Evolutionary conservation across 2,797 vertebrate genomes (phyloP).

Genomic region (Oreonectes daqikongensis): DNA sequence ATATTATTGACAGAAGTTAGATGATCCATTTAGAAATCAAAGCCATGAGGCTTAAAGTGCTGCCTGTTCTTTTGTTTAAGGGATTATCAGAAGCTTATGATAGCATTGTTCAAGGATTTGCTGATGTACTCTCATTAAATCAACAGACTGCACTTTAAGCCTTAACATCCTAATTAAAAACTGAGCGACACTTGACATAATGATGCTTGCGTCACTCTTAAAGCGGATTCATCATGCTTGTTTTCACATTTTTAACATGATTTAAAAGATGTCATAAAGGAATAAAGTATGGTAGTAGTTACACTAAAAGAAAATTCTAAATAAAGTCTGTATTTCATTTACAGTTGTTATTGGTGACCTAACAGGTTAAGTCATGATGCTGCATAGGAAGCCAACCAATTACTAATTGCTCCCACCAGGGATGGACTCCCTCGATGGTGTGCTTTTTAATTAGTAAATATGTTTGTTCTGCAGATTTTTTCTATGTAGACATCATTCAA

Average conservation of each 20-base stretch:
- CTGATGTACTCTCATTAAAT: neutral
- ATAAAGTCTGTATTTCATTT: constrained; percentile 6
- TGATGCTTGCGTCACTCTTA: neutral
- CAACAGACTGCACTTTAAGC: neutral
- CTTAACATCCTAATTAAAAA: constrained; percentile 7
- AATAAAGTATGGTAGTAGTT: neutral
- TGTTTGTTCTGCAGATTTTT: constrained; percentile 60
- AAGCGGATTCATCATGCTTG: neutral
- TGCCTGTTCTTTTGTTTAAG: neutral
- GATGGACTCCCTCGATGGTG: constrained; percentile 50
- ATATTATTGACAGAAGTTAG: neutral
- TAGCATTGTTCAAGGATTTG: neutral
- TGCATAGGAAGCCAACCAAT: constrained; percentile 30
- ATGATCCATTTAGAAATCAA: neutral
- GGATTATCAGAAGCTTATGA: neutral
- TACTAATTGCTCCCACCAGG: constrained; percentile 55
- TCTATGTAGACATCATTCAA: constrained; percentile 7
- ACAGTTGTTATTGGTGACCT: constrained; percentile 22
- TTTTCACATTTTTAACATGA: neutral
- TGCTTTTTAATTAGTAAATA: constrained; percentile 70
- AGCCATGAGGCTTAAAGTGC: neutral
- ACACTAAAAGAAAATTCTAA: neutral
- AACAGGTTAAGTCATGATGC: constrained; percentile 14
- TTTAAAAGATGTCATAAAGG: neutral
- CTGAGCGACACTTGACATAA: neutral